These are phyloP conservation scores for Syritta pipiens DNA, from an alignment of 2,888 invertebrate species.

Conservation along the genomic window DNA sequence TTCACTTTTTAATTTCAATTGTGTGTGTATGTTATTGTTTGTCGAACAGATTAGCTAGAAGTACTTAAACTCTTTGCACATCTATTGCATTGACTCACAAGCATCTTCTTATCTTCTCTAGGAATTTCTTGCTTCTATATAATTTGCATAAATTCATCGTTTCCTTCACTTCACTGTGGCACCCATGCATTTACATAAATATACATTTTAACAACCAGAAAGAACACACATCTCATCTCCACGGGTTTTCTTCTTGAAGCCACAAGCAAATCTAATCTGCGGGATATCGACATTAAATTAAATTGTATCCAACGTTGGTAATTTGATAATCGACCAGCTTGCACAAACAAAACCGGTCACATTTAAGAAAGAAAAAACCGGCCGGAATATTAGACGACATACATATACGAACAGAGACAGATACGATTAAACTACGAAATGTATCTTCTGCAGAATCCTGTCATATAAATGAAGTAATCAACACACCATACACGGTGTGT, in stretches of 20 bases:
- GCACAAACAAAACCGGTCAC: constrained; percentile 47
- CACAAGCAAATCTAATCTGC: constrained; percentile 4
- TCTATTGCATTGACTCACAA: no score
- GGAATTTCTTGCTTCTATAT: background rate
- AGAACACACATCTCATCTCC: no score
- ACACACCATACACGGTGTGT: no score
- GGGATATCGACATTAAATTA: constrained; percentile 28
- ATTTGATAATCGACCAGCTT: constrained; percentile 26
- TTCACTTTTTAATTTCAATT: constrained; percentile 24
- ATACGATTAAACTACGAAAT: constrained; percentile 1
- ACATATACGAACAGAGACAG: background rate
- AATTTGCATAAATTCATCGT: constrained; percentile 1
- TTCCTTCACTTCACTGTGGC: background rate
- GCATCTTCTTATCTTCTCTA: background rate
- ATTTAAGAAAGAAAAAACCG: constrained; percentile 27
- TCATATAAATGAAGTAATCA: constrained; percentile 3
- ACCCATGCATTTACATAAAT: constrained; percentile 14
- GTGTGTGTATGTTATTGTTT: background rate
- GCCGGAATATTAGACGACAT: constrained; percentile 26
- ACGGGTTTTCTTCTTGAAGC: no score
- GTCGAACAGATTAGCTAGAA: no score
- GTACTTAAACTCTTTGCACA: no score
- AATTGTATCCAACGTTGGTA: constrained; percentile 38
- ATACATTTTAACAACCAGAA: background rate
- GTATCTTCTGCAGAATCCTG: background rate